Conservation (phyloP, 1,140 invertebrate genomes). For the Drosophila nasuta region DNA sequence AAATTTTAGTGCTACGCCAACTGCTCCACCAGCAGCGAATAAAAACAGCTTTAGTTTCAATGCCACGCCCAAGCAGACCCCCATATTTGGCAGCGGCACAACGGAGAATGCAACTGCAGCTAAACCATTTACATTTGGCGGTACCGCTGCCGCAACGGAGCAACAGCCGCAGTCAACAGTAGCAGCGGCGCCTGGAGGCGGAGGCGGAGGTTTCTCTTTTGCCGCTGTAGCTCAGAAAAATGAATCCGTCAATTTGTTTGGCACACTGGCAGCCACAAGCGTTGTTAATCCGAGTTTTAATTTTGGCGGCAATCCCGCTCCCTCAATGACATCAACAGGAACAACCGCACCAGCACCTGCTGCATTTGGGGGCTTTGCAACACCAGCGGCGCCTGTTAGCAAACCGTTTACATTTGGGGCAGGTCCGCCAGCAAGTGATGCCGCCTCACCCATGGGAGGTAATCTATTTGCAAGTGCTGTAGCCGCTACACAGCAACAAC, state of each 20-base stretch:
- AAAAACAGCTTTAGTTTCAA: constrained; percentile 32
- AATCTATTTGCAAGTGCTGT: constrained; percentile 63
- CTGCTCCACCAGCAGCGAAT: constrained; percentile 4
- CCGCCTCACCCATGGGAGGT: constrained; percentile 31
- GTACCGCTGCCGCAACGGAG: not conserved
- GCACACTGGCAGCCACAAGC: constrained; percentile 16
- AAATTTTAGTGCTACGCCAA: constrained; percentile 26
- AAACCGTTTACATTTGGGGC: constrained; percentile 67
- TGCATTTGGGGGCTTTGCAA: constrained; percentile 53
- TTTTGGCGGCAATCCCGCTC: constrained; percentile 39
- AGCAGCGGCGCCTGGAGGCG: not conserved
- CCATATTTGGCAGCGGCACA: constrained; percentile 25
- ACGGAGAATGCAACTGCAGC: not conserved
- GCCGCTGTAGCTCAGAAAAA: constrained; percentile 34
- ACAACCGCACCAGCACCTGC: constrained; percentile 6
- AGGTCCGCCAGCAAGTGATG: not conserved
- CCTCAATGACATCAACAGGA: not conserved
- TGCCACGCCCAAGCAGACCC: constrained; percentile 10
- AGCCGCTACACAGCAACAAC: constrained; percentile 34
- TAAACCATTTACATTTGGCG: constrained; percentile 42
- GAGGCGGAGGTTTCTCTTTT: constrained; percentile 59
- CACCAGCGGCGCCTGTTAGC: constrained; percentile 12
- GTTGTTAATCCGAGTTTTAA: constrained; percentile 49
- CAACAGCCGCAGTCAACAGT: constrained; percentile 22
- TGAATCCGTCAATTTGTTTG: constrained; percentile 44